Evolutionary conservation across 2,888 invertebrate species (phyloP).

Genomic region (Tipula confusa): DNA sequence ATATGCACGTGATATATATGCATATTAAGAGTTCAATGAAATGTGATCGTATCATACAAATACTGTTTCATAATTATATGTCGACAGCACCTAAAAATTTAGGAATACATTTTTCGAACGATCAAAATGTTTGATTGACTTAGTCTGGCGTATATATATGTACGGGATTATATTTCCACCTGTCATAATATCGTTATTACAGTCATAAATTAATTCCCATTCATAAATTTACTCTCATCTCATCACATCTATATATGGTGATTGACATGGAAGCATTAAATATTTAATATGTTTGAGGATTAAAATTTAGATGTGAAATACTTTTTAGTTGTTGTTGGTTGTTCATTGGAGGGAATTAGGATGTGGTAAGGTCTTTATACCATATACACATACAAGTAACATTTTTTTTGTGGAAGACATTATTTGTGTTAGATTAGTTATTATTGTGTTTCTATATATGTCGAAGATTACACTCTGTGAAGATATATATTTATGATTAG

Average conservation of each 20-base stretch:
- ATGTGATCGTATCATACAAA: not conserved
- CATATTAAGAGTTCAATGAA: not conserved
- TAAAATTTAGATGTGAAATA: not conserved
- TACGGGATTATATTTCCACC: not conserved
- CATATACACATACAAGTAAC: not conserved
- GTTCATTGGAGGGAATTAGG: not conserved
- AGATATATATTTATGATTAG: too few relatives aligned
- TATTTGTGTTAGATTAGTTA: too few relatives aligned
- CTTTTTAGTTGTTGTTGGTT: not conserved
- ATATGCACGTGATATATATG: too few relatives aligned
- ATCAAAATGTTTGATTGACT: not conserved
- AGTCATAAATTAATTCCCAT: not conserved
- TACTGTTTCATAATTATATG: not conserved
- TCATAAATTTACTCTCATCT: not conserved
- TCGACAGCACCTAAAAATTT: too few relatives aligned
- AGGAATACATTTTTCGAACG: not conserved
- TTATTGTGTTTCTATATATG: too few relatives aligned
- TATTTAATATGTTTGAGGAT: not conserved
- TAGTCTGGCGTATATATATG: not conserved
- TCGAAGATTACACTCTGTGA: too few relatives aligned
- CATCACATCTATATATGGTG: not conserved
- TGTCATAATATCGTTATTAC: conserved; percentile 12
- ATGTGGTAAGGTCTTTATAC: not conserved
- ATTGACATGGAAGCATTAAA: not conserved
- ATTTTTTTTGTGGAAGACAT: too few relatives aligned